Base-by-base conservation (phyloP, 1,140 invertebrate genomes). In the Drosophila suzukii region DNA sequence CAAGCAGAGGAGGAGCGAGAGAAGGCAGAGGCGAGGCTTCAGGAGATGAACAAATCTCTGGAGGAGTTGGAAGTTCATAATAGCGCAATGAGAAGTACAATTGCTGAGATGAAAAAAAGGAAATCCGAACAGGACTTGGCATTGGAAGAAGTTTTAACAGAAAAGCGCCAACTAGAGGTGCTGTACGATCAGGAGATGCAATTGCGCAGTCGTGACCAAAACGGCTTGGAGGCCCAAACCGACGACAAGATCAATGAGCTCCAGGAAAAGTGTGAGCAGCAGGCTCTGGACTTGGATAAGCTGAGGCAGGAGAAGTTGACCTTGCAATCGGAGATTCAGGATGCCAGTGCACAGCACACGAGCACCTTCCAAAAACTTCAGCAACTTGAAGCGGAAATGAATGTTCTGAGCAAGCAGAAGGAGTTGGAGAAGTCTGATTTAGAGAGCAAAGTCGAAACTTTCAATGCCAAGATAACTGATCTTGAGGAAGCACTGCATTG, bases 161-260 rank as follows among this genome's bases (percentile, higher is more conserved):
- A 80, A 13, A 81, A 80, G 20, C 30, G 57, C 4, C 61, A 76
- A 10, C 55, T 83, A 0, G 49, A 83, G 60, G 55, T 65, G 11
- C 56, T 61, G 0, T 78, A 81, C 36, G 62, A 70, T 13, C 15
- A 49, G 53, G 2, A 74, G 74, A 17, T 3, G 7, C 56, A 73
- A 13, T 38, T 77, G 6, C n/a, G 12, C 27, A n/a, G 12, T 2
- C 12, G 4, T 1, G 49, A 17, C 4, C 49, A 50, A 24, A 41
- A 44, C 17, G 24, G 17, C 5, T 11, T n/a, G 7, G 17, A 11
- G 8, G 6, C 12, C 12, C 43, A 39, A 0, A 17, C 41, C 0
- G 44, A 53, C n/a, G 24, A 73, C 5, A 34, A 34, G 0, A 15
- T 75, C 2, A 24, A 58, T 38, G 55, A 81, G 0, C 11, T 72